Conservation (phyloP, 2,888 invertebrate genomes). For the Eurytoma californica region DNA sequence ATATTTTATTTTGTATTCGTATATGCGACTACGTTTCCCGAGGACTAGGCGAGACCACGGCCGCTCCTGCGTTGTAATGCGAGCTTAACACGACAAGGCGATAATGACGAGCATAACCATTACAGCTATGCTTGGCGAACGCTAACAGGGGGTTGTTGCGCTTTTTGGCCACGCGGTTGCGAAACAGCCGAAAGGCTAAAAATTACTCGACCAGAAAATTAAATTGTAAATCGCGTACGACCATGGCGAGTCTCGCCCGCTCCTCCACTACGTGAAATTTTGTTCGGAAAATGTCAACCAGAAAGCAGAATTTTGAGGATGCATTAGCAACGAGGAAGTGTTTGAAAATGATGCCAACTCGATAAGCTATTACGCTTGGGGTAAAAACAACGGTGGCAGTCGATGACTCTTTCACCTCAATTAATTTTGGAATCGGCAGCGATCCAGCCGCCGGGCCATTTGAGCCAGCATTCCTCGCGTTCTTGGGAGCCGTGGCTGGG, state of each 20-base stretch:
- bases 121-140: conserved; percentile 67
- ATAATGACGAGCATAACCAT: conserved; percentile 71
- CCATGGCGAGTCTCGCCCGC: not conserved
- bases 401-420: conserved; percentile 58
- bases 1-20: conserved; percentile 46
- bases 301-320: not conserved
- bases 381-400: not conserved
- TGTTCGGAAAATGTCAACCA: not conserved
- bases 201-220: conserved; percentile 69
- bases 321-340: no score
- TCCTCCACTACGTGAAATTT: no score
- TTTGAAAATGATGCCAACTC: not conserved
- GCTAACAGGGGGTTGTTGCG: conserved; percentile 62
- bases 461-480: conserved; percentile 48
- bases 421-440: conserved; percentile 63
- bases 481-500: conserved; percentile 41
- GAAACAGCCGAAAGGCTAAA: conserved; percentile 62
- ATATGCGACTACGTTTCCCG: conserved; percentile 26
- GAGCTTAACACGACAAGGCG: conserved; percentile 67
- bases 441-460: conserved; percentile 50
- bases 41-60: not conserved
- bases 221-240: conserved; percentile 65
- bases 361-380: not conserved
- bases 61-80: conserved; percentile 57
- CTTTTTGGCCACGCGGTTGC: conserved; percentile 60